These are phyloP conservation scores for Myotis brandtii DNA, from an alignment of 2,113 vertebrate genomes.

Conservation along the genomic window DNA sequence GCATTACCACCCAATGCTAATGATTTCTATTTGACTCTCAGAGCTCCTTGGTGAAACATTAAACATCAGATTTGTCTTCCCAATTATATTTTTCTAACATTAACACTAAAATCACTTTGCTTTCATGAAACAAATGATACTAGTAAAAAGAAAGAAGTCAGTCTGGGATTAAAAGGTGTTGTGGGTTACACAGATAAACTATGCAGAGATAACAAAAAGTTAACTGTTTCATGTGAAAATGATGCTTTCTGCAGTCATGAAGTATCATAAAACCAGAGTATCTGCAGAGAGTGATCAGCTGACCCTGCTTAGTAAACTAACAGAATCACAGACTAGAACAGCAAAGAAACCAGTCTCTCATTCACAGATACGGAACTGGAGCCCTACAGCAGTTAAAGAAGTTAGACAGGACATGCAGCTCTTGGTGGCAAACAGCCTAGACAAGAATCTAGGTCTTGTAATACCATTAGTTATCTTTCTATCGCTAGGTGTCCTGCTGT, in stretches of 20 bases:
- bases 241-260: neutral
- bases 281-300: neutral
- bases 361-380: neutral
- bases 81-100: neutral
- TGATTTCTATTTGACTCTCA: neutral
- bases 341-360: neutral
- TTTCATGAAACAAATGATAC: constrained; percentile 46
- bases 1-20: neutral
- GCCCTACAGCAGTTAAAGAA: neutral
- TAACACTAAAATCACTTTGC: constrained; percentile 48
- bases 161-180: neutral
- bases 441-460: neutral
- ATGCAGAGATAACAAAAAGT: neutral
- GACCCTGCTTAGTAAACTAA: neutral
- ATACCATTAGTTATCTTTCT: neutral
- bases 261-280: neutral
- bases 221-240: neutral
- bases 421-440: neutral
- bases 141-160: neutral
- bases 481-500: neutral
- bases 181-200: neutral
- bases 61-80: neutral
- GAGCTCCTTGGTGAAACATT: neutral
- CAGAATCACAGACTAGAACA: neutral
- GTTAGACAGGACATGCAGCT: neutral